phyloP scores from a whole-genome alignment of 2,113 vertebrate genomes.

The Diphyllodes magnificus region DNA sequence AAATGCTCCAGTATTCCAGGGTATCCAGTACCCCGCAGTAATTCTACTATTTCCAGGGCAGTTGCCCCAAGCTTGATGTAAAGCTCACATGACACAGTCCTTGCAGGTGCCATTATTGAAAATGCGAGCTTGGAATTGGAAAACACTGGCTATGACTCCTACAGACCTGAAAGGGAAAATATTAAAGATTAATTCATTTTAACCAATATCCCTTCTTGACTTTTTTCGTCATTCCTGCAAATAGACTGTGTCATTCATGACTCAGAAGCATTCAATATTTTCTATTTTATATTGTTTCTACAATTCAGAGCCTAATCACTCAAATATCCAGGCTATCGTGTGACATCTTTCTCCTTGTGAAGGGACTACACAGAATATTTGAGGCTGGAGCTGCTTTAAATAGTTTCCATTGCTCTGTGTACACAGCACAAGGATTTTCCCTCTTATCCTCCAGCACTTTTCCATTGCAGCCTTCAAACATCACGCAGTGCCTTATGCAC shows the following conservation, averaged over 20 bases:
- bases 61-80: not conserved
- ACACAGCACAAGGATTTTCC: not conserved
- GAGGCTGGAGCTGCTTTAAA: slow-evolving; percentile 19
- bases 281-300: not conserved
- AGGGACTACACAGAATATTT: not conserved
- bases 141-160: not conserved
- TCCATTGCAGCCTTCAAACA: slow-evolving; percentile 1
- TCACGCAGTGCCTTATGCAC: not conserved
- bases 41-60: not conserved
- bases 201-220: not conserved
- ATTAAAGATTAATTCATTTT: not conserved
- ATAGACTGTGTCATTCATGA: not conserved
- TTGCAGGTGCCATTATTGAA: not conserved
- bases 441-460: slow-evolving; percentile 26
- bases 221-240: not conserved
- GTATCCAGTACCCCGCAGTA: not conserved
- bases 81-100: not conserved
- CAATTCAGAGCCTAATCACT: not conserved
- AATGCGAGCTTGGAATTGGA: not conserved
- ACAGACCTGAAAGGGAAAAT: not conserved
- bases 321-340: not conserved
- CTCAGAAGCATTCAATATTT: not conserved
- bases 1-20: not conserved
- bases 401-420: slow-evolving; percentile 37
- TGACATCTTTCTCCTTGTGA: not conserved